A percentile compares a stretch with the other conserved stretches of the same genome.
These are phyloP conservation scores for Stercorarius parasiticus DNA, from an alignment of 2,113 vertebrate species.

Conservation along the genomic window DNA sequence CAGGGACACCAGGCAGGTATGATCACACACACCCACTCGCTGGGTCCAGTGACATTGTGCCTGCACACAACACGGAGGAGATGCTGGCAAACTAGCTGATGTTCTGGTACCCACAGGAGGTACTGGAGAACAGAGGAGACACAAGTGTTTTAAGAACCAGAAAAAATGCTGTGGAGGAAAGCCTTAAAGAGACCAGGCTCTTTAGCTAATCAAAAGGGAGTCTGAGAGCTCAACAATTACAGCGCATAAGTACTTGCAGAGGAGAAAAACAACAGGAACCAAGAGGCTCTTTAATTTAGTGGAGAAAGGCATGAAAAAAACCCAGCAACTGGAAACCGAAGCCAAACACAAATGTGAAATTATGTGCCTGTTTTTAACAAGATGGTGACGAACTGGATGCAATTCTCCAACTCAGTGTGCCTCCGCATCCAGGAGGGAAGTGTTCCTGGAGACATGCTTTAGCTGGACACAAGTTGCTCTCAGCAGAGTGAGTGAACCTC, in stretches of 20 bases:
- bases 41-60: neutral
- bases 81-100: neutral
- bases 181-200: neutral
- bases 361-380: neutral
- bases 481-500: neutral
- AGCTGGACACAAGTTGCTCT: neutral
- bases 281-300: neutral
- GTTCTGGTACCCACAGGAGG: neutral
- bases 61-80: neutral
- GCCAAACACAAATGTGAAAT: neutral
- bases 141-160: neutral
- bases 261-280: neutral
- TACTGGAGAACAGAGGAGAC: neutral
- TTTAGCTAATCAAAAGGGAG: neutral
- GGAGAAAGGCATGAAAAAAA: neutral
- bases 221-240: neutral
- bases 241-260: neutral
- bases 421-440: neutral
- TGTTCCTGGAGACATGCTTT: fast-evolving
- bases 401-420: neutral
- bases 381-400: neutral
- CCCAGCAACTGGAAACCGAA: neutral
- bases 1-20: neutral
- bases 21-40: neutral
- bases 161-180: neutral